Percentiles rank a stretch among this genome's conserved stretches.
Conservation (phyloP, 2,113 vertebrate genomes). For the Bos taurus region DNA sequence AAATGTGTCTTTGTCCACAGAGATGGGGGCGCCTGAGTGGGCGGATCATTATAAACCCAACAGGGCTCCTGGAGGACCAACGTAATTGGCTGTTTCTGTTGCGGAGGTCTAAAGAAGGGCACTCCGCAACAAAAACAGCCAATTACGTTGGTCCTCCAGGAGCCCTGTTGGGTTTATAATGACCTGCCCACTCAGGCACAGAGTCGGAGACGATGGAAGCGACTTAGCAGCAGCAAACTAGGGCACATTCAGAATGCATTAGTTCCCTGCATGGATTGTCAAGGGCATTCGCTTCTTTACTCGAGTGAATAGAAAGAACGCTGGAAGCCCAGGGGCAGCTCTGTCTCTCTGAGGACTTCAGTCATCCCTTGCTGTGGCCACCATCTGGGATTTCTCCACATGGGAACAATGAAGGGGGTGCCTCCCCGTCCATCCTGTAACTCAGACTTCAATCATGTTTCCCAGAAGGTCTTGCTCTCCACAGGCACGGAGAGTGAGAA, state of each 20-base stretch:
- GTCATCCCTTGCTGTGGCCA: background rate
- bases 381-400: background rate
- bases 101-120: background rate
- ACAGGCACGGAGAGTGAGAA: background rate
- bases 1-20: background rate
- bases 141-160: background rate
- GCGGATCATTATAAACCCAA: background rate
- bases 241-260: background rate
- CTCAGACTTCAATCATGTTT: background rate
- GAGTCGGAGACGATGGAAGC: too few relatives aligned
- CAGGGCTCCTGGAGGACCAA: background rate
- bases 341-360: background rate
- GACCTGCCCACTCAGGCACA: background rate
- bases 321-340: background rate
- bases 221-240: too few relatives aligned
- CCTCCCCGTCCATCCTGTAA: background rate
- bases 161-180: background rate
- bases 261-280: background rate
- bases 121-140: background rate
- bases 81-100: background rate
- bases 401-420: background rate
- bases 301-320: background rate
- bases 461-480: background rate
- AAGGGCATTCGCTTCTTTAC: background rate
- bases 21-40: background rate